Base-by-base conservation (phyloP, 2,888 invertebrate species). In the Leptopterna dolabrata region DNA sequence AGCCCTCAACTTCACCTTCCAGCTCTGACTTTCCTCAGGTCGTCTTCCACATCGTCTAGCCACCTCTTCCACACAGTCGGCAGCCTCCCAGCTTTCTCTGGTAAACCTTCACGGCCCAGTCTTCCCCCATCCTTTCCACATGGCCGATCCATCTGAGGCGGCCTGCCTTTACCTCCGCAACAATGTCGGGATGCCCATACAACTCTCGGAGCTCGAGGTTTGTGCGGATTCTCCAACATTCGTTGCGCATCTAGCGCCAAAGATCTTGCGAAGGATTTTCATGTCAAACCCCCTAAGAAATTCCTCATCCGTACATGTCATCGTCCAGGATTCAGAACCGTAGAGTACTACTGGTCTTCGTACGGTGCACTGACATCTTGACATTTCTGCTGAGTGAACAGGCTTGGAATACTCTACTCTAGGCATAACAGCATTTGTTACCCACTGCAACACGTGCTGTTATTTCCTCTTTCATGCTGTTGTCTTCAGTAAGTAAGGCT, bases 301-400 rank as follows among this genome's bases (percentile, higher is more conserved):
- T 51, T 51, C 83, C 27, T 87, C 76, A 9, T 55, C 43, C 11
- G 30, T 51, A 16, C 51, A 82, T 9, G 87, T 84, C 7, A 84
- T 14, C 1, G 87, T 87, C 87, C 87, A 87, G 14, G 71, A 19
- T 83, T 87, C 87, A 9, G 83, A 76, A 14, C 84, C 63, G 76
- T 87, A 83, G 16, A 76, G 73, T 9, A 87, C 55, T 7, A 84
- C 87, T 24, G 87, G 76, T n/a, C 84, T 71, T 47, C 0, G 47
- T 71, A 3, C 71, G 71, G 24, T 71, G 19, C 24, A 71, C 24
- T 24, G 4, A 9, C 14, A 71, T 4, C 24, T 71, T 71, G 14
- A 76, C 4, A 16, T 76, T 76, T 30, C 76, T 76, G 76, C 76
- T 76, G 76, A 76, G 76, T n/a, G 36, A n/a, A 13, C 76, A 36